Percentiles rank a stretch among this genome's conserved stretches.
Conservation (phyloP, 2,797 vertebrate species). For the Myiotriccus ornatus region DNA sequence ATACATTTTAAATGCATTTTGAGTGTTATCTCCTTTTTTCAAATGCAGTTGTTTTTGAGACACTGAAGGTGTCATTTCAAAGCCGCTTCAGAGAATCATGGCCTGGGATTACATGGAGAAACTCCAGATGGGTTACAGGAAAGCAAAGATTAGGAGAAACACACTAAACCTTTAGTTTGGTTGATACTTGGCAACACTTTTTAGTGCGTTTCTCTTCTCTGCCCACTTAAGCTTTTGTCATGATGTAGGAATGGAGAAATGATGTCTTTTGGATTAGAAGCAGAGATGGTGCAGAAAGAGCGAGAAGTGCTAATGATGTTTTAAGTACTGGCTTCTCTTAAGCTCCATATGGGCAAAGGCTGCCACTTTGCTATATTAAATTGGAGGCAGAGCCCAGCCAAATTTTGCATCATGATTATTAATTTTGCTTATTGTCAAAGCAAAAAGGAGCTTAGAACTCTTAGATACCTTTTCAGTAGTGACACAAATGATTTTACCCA, state of each 20-base stretch:
- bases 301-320: not conserved
- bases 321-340: slow-evolving; percentile 3
- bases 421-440: slow-evolving; percentile 9
- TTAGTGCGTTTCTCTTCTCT: not conserved
- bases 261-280: slow-evolving; percentile 10
- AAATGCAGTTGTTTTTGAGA: not conserved
- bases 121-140: not conserved
- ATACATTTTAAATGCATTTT: not conserved
- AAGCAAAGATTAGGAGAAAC: not conserved
- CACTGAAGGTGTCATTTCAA: not conserved
- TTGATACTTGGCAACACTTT: not conserved
- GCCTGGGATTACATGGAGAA: not conserved
- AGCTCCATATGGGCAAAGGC: not conserved
- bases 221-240: not conserved
- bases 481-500: not conserved
- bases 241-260: not conserved
- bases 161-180: not conserved
- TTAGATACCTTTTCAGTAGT: not conserved
- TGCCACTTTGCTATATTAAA: slow-evolving; percentile 4
- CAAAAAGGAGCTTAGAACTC: not conserved
- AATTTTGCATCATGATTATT: not conserved
- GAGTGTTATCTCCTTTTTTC: not conserved
- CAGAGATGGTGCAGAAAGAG: slow-evolving; percentile 21
- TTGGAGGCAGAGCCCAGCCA: not conserved
- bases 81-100: not conserved